Evolutionary conservation across 2,113 vertebrate genomes (phyloP).

Genomic region (Rhagologus leucostigma): DNA sequence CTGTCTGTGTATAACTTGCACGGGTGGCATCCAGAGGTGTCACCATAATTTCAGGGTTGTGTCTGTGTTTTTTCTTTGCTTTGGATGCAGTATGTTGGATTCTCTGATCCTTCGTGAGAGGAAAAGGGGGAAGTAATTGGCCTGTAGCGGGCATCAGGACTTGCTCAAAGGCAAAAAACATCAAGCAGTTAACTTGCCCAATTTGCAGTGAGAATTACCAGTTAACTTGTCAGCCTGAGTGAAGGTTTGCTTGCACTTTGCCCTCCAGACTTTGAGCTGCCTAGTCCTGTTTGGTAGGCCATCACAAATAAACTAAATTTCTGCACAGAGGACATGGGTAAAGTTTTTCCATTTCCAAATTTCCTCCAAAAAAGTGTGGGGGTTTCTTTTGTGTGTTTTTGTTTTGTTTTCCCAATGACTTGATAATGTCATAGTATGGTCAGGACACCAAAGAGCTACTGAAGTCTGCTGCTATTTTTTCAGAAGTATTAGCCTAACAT

Average conservation of each 20-base stretch:
- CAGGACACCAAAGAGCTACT: background rate
- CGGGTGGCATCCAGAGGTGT: background rate
- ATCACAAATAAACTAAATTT: background rate
- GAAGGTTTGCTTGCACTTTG: conserved; percentile 29
- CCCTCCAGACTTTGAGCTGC: background rate
- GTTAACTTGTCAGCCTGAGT: background rate
- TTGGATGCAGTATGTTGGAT: background rate
- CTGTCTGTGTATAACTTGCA: background rate
- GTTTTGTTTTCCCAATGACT: background rate
- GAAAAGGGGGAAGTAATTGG: background rate
- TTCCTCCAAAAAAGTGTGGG: background rate
- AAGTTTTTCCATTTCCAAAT: background rate
- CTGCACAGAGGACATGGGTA: background rate
- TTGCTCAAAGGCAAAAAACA: background rate
- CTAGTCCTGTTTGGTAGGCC: background rate
- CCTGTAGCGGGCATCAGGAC: background rate
- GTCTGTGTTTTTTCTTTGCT: background rate
- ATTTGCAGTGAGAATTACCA: background rate
- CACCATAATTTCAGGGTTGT: background rate
- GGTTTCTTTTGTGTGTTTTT: background rate
- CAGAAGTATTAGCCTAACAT: background rate
- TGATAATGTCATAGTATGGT: background rate
- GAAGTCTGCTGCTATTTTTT: background rate
- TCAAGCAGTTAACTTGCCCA: background rate
- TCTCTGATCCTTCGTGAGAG: background rate